Conservation (phyloP, 2,797 vertebrate species). For the Acanthurus lineatus region DNA sequence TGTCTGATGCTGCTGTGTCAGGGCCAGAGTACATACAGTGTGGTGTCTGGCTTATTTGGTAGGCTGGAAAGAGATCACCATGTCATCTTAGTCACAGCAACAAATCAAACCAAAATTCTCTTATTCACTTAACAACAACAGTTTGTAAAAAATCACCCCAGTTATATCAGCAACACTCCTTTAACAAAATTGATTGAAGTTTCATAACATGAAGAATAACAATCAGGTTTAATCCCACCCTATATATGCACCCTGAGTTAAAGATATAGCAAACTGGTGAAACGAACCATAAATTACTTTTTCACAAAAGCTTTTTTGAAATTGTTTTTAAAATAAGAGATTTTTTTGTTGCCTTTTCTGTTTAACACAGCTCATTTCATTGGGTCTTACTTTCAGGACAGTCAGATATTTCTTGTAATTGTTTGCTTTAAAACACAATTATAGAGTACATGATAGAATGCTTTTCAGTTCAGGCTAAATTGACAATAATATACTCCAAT, state of each 20-base stretch:
- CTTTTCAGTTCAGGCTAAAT: neutral
- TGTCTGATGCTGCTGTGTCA: neutral
- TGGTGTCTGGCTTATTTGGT: slow-evolving; percentile 12
- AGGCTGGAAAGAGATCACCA: slow-evolving; percentile 9
- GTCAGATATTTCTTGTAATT: neutral
- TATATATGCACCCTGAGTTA: no score
- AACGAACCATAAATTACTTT: neutral
- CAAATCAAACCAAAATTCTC: neutral
- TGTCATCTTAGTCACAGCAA: neutral
- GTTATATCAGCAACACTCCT: neutral
- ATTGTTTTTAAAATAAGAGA: no score
- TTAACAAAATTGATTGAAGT: neutral
- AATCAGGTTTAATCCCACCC: neutral
- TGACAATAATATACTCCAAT: neutral
- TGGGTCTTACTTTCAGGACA: neutral
- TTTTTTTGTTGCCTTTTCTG: neutral
- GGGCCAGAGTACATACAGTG: neutral
- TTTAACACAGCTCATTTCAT: neutral
- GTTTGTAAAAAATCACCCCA: neutral
- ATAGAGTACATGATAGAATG: neutral
- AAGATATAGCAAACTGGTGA: neutral
- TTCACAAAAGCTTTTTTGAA: no score
- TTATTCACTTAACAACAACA: neutral
- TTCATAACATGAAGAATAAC: neutral
- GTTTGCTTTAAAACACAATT: neutral